phyloP scores from a whole-genome alignment of 2,113 vertebrate species.

The Helogale parvula region DNA sequence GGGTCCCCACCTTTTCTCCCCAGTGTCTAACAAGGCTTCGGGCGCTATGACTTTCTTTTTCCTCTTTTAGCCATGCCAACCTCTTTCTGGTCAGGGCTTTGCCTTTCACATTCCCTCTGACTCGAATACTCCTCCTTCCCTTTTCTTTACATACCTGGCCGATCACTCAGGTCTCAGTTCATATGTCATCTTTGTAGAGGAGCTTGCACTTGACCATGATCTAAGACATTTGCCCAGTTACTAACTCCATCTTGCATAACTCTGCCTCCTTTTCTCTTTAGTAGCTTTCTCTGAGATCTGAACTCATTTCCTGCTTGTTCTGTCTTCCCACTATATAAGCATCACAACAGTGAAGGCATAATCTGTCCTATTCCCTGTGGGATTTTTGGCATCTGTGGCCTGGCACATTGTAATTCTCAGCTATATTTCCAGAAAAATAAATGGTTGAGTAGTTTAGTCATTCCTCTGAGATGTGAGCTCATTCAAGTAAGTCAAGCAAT shows the following conservation, averaged over 20 bases:
- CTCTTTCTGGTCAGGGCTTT: neutral
- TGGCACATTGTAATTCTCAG: neutral
- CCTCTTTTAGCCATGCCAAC: neutral
- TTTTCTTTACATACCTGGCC: neutral
- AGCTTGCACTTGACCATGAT: neutral
- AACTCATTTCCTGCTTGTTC: neutral
- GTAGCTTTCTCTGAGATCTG: neutral
- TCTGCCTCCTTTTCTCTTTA: neutral
- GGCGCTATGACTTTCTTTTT: neutral
- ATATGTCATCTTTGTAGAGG: neutral
- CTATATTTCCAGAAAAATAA: neutral
- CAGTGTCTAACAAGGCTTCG: neutral
- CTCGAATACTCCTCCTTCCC: neutral
- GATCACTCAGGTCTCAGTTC: neutral
- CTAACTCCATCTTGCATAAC: rapidly evolving
- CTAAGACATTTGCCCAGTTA: neutral
- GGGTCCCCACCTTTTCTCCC: neutral
- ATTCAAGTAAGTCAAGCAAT: neutral
- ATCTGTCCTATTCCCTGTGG: neutral
- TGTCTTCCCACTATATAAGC: neutral
- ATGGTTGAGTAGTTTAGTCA: neutral
- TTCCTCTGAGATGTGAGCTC: neutral
- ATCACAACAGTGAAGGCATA: neutral
- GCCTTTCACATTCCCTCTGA: neutral
- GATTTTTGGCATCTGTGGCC: neutral